Base-by-base conservation (phyloP, 35 echinoderm and acorn worm species). In the Lytechinus variegatus region DNA sequence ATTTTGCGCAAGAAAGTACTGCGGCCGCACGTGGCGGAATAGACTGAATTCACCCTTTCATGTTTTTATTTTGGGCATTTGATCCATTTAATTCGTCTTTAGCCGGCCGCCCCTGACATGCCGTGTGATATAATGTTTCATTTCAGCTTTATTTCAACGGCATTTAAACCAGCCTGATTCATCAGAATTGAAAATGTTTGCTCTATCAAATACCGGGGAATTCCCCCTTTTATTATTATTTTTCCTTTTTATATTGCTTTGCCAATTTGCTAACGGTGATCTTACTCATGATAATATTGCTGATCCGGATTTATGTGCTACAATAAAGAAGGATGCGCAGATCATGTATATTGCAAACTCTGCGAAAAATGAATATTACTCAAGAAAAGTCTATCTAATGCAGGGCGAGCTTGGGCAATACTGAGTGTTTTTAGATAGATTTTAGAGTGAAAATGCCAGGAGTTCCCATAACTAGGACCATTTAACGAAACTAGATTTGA, bases 1-100 rank as follows among this genome's bases (percentile, higher is more conserved):
- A 93, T 93, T 93, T 93, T 93, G 27, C 88, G 52, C 88, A 90
- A 54, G 28, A 93, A 55, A 53, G 92, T 93, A 57, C 24, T 93
- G 66, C 24, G 92, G 9, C 12, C 55, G 52, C 92, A 93, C 92
- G 92, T 93, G 92, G 52, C 92, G 9, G 21, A 13, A 44, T 56
- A 93, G 53, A 57, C 92, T 9, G n/a, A 6, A 57, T 54, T 24
- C n/a, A 44, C 52, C 9, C 11, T 90, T 90, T 90, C 28, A 90
- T 54, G 88, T 54, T 89, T 89, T 51, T 89, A 16, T 89, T 16
- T 51, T 51, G 10, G 27, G 87, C 87, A 89, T 53, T 90, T 79
- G 66, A 79, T 79, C 66, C 29, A 51, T 51, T 90, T 52, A 90
- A 44, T 52, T 14, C 52, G 88, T 90, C 9, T 21, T 54, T 54